These are phyloP conservation scores for Sinocyclocheilus rhinocerous DNA, from an alignment of 2,113 vertebrate genomes.

Conservation along the genomic window DNA sequence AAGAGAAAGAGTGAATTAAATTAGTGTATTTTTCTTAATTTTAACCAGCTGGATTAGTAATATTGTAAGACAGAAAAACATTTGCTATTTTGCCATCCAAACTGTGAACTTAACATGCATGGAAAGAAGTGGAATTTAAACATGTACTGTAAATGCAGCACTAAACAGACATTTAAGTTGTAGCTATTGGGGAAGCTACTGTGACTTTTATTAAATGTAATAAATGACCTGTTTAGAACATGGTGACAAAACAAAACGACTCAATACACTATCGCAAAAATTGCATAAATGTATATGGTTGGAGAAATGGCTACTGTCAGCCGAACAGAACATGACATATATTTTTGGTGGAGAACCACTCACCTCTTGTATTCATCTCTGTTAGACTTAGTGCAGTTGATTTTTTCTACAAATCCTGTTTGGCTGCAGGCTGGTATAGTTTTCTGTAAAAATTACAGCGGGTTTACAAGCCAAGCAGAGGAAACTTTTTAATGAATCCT, in stretches of 20 bases:
- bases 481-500: background rate
- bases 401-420: constrained; percentile 80
- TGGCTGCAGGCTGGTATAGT: constrained; percentile 63
- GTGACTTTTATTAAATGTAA: background rate
- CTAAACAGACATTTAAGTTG: background rate
- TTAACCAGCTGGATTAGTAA: background rate
- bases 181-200: background rate
- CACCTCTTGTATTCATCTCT: constrained; percentile 79
- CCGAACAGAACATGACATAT: background rate
- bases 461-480: background rate
- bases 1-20: background rate
- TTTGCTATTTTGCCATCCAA: background rate
- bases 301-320: background rate
- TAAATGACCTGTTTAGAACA: background rate
- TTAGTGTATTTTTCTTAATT: no score
- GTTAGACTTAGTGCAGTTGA: constrained; percentile 75
- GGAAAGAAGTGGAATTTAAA: background rate
- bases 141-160: no score
- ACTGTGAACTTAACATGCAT: background rate
- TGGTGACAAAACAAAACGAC: background rate
- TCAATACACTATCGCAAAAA: background rate
- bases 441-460: constrained; percentile 68
- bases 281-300: background rate
- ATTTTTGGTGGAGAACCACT: constrained; percentile 6
- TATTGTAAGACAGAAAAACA: background rate